Evolutionary conservation across 2,888 invertebrate genomes (phyloP).

Genomic region (Trachelus troglodyta): DNA sequence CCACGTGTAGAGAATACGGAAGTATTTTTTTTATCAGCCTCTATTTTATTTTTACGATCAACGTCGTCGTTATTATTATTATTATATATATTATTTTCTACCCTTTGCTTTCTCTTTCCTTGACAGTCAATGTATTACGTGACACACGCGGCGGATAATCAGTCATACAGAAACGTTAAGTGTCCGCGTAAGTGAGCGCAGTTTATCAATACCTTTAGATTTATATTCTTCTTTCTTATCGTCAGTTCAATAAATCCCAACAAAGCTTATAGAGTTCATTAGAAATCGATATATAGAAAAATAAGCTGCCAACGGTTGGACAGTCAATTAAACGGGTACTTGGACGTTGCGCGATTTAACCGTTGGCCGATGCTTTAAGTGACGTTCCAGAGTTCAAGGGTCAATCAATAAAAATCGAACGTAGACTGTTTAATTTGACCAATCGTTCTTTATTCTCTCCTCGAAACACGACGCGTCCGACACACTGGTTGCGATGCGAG

Average conservation of each 20-base stretch:
- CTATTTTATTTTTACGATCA: background rate
- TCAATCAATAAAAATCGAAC: background rate
- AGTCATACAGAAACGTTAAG: background rate
- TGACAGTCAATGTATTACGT: background rate
- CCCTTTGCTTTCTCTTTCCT: background rate
- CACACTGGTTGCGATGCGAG: conserved; percentile 2
- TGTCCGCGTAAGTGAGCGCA: background rate
- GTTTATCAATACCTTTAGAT: background rate
- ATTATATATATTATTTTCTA: background rate
- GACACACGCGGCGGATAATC: background rate
- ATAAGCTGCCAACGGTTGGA: background rate
- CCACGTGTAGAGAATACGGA: background rate
- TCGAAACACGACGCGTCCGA: conserved; percentile 4
- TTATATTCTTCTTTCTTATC: background rate
- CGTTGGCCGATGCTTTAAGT: background rate
- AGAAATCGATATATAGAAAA: background rate
- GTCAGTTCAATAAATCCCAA: background rate
- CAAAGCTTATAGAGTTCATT: background rate
- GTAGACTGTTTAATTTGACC: background rate
- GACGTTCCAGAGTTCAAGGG: background rate
- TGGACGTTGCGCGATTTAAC: background rate
- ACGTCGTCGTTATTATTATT: background rate
- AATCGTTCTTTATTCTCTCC: background rate
- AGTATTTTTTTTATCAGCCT: background rate
- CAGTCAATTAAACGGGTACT: background rate